Evolutionary conservation across 2,888 invertebrate genomes (phyloP), one percentile per base, ranked within the genome.

Genomic region (Vanessa cardui): DNA sequence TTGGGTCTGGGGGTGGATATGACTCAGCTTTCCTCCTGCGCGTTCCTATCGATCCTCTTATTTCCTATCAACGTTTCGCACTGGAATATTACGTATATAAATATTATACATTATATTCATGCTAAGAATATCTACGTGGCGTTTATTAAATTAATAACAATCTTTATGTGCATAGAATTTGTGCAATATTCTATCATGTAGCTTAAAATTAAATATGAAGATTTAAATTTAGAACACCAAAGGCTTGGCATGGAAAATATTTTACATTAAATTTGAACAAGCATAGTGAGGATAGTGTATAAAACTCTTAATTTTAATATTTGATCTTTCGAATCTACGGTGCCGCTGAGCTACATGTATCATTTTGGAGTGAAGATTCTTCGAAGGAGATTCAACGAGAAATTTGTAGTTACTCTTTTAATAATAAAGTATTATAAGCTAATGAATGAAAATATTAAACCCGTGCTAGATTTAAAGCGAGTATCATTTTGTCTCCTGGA

Each of bases 41-140:
- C 68, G 68, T 61, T 64, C 60, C 39, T 68, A 68, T 68, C 60
- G 68, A 68, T 68, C 56, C 64, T 56, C 56, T 64, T 61, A 54
- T 64, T 68, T 64, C 59, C 64, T 64, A 68, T 64, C 60, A 60
- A 47, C 46, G 60, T 52, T 60, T 52, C 15, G 20, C 46, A 49
- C 60, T 54, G 45, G 58, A 54, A 52, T 64, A 61, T 60, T 68
- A 59, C 67, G 63, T 59, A 59, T 63, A 68, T 61, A 50, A 65
- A 66, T 44, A 59, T 58, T 52, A 44, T 52, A 56, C 50, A 56
- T 59, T 61, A 52, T 60, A 59, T 60, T 56, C 20, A 47, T 54
- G 16, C 26, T 50, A 21, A 16, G 52, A 54, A 54, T 54, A 31
- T 54, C 21, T 31, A 26, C 26, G 7, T 8, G 31, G 6, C 52